A percentile compares a stretch with the other conserved stretches of the same genome.
Evolutionary conservation across 2,888 invertebrate species (phyloP).

Genomic region (Caenorhabditis plicata): DNA sequence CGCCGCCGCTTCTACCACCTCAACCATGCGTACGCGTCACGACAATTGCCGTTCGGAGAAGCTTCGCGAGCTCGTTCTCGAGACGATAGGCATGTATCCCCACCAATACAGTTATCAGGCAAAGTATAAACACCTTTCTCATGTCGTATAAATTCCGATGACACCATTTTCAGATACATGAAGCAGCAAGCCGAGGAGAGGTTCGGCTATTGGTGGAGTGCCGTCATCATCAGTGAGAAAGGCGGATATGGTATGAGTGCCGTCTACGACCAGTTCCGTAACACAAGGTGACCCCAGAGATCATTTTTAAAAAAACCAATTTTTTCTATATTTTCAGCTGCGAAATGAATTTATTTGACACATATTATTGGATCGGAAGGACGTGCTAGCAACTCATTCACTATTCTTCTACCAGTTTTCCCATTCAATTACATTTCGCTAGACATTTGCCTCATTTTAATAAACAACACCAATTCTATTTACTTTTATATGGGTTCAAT

Average conservation of each 20-base stretch:
- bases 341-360: slow-evolving; percentile 63
- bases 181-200: slow-evolving; percentile 63
- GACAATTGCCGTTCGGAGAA: slow-evolving; percentile 64
- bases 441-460: too few relatives aligned
- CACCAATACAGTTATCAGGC: slow-evolving; percentile 65
- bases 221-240: slow-evolving; percentile 62
- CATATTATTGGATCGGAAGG: slow-evolving; percentile 64
- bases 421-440: background rate
- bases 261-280: slow-evolving; percentile 62
- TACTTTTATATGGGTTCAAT: too few relatives aligned
- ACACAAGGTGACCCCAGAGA: slow-evolving; percentile 63
- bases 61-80: slow-evolving; percentile 58
- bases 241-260: slow-evolving; percentile 65
- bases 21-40: too few relatives aligned
- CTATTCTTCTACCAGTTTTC: background rate
- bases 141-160: too few relatives aligned
- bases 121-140: too few relatives aligned
- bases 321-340: too few relatives aligned
- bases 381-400: slow-evolving; percentile 57
- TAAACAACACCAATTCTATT: too few relatives aligned
- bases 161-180: slow-evolving; percentile 50
- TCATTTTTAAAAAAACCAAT: background rate
- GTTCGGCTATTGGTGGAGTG: slow-evolving; percentile 65
- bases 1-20: too few relatives aligned
- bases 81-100: slow-evolving; percentile 63